Conservation (phyloP, 1,140 invertebrate species). For the Solen grandis region DNA sequence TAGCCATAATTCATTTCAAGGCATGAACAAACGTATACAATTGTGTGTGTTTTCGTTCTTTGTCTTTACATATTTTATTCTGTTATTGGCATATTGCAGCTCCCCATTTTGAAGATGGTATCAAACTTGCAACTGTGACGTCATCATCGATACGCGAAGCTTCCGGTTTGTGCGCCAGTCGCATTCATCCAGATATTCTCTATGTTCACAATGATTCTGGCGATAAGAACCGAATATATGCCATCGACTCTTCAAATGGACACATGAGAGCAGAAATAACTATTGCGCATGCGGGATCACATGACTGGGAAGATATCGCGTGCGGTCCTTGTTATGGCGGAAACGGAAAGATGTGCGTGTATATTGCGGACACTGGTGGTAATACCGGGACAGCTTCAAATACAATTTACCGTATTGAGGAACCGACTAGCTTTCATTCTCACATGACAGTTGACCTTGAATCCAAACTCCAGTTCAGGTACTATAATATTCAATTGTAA, state of each 20-base stretch:
- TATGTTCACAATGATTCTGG: constrained; percentile 61
- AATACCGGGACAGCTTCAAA: neutral
- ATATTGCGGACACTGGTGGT: neutral
- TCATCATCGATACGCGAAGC: constrained; percentile 26
- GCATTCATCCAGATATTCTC: constrained; percentile 48
- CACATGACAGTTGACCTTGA: constrained; percentile 45
- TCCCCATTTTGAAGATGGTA: neutral
- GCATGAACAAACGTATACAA: too few relatives aligned
- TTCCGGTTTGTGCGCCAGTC: constrained; percentile 60
- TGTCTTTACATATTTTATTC: too few relatives aligned
- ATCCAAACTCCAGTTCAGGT: constrained; percentile 53
- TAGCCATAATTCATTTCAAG: too few relatives aligned
- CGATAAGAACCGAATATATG: constrained; percentile 35
- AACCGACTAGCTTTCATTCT: neutral
- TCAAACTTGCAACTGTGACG: constrained; percentile 7
- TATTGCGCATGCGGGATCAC: neutral
- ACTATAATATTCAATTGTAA: neutral
- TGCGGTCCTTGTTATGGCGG: neutral
- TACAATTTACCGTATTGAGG: neutral
- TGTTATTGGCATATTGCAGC: neutral
- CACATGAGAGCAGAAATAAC: neutral
- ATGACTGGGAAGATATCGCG: neutral
- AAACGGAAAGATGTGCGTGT: neutral
- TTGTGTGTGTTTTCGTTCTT: too few relatives aligned
- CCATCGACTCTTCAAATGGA: too few relatives aligned